Conservation (phyloP, 2,113 vertebrate species). For the Pelecanus crispus region DNA sequence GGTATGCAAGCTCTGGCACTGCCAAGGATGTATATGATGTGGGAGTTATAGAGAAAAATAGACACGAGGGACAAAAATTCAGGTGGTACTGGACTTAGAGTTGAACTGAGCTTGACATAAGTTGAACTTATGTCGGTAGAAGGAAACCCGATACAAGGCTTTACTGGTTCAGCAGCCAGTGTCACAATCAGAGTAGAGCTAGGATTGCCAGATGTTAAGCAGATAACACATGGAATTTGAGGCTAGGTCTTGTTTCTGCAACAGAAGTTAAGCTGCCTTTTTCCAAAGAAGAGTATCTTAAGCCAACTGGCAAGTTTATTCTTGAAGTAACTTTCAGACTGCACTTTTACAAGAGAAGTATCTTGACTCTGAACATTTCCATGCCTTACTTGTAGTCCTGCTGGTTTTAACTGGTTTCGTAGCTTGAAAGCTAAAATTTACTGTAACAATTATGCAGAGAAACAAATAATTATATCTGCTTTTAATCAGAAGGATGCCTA, state of each 20-base stretch:
- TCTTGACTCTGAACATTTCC: not conserved
- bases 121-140: not conserved
- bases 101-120: not conserved
- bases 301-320: not conserved
- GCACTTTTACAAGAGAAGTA: not conserved
- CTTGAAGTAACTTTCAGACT: not conserved
- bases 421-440: not conserved
- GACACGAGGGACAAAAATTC: not conserved
- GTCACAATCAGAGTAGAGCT: not conserved
- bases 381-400: not conserved
- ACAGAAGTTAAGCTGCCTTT: conserved; percentile 2
- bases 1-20: not conserved
- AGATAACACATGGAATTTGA: not conserved
- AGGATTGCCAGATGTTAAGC: not conserved
- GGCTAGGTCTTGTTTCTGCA: conserved; percentile 7
- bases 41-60: not conserved
- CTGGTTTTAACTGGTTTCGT: not conserved
- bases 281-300: not conserved
- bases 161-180: not conserved
- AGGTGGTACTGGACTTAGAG: not conserved
- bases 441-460: not conserved
- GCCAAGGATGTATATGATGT: not conserved
- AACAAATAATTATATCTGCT: not conserved
- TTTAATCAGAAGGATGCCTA: not conserved
- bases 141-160: not conserved